Conservation (phyloP, 2,888 invertebrate species). For the Nebria brevicollis region DNA sequence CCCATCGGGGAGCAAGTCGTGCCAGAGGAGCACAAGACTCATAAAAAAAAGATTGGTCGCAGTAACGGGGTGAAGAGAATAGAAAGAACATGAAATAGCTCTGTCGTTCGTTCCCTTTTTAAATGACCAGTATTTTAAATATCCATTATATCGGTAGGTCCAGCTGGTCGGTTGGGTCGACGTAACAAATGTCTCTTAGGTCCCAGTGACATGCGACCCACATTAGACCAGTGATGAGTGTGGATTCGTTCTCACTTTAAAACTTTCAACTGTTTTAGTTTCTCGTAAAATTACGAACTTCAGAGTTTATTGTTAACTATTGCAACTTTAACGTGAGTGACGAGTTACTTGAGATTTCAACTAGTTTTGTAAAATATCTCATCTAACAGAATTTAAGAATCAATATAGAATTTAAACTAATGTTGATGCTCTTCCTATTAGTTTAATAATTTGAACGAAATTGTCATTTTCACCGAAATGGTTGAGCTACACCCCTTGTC, state of each 20-base stretch:
- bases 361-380: no score
- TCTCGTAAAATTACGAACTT: not conserved
- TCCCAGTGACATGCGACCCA: not conserved
- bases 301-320: not conserved
- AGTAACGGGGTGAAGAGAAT: not conserved
- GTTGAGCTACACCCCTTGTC: constrained; percentile 23
- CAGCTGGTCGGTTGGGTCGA: not conserved
- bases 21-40: not conserved
- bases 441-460: not conserved
- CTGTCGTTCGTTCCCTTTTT: not conserved
- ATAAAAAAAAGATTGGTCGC: not conserved
- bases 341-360: not conserved
- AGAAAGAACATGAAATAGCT: not conserved
- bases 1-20: not conserved
- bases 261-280: not conserved
- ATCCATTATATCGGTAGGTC: constrained; percentile 12
- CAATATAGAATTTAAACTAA: no score
- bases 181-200: not conserved
- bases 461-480: not conserved
- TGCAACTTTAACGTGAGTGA: not conserved
- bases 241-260: not conserved
- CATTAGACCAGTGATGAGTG: not conserved
- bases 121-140: constrained; percentile 13
- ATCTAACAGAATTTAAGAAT: no score
- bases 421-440: not conserved